These are phyloP conservation scores for Phengaris alcon DNA, from an alignment of 2,888 invertebrate species.

Conservation along the genomic window DNA sequence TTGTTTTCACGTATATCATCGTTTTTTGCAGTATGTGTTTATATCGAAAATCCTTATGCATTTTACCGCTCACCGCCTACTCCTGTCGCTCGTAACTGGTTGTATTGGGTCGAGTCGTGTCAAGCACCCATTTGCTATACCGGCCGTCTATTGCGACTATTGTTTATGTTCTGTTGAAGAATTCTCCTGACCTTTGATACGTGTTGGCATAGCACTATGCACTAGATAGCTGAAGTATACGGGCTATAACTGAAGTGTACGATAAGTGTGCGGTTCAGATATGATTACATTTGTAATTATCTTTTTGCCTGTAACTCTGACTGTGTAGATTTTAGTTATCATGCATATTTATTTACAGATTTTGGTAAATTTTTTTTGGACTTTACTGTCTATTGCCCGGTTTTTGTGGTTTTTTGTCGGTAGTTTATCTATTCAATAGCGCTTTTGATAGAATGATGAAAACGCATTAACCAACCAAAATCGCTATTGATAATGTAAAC, in stretches of 20 bases:
- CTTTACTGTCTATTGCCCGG: too few species aligned
- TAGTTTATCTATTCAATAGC: too few species aligned
- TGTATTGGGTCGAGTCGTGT: slow-evolving; percentile 56
- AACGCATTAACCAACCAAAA: too few species aligned
- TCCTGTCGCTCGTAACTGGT: slow-evolving; percentile 38
- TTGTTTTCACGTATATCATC: too few species aligned
- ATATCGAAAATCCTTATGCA: too few species aligned
- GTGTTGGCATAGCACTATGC: slow-evolving; percentile 11
- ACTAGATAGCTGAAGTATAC: background rate
- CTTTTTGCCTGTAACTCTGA: background rate
- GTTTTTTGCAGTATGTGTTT: too few species aligned
- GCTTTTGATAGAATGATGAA: too few species aligned
- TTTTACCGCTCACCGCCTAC: background rate
- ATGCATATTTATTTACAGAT: background rate
- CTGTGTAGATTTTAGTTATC: background rate
- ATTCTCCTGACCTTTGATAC: slow-evolving; percentile 32
- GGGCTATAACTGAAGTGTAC: background rate
- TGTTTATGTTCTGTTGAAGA: slow-evolving; percentile 41
- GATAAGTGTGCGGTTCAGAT: background rate
- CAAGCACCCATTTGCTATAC: slow-evolving; percentile 68
- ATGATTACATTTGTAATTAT: background rate
- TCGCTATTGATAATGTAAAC: too few species aligned
- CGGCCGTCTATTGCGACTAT: slow-evolving; percentile 49
- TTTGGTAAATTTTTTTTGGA: too few species aligned
- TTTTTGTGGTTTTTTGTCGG: too few species aligned